Evolutionary conservation across 2,797 vertebrate genomes (phyloP).

Genomic region (Adrianichthys oophorus): DNA sequence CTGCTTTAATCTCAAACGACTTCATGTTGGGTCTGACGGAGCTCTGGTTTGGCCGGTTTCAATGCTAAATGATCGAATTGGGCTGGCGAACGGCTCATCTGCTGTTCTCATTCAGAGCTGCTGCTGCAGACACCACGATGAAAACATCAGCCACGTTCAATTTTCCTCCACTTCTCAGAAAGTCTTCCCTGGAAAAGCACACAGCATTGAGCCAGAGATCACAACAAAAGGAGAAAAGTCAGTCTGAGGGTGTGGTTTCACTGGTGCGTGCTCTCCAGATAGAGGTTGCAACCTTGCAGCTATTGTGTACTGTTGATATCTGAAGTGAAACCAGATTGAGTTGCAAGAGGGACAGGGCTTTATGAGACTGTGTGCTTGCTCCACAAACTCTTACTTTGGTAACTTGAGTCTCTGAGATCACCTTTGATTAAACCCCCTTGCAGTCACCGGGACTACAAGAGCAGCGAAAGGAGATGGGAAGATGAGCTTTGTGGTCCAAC

Average conservation of each 20-base stretch:
- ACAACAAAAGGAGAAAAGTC: conserved; percentile 43
- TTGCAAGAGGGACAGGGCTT: conserved; percentile 40
- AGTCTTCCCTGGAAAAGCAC: conserved; percentile 48
- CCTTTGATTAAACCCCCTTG: conserved; percentile 46
- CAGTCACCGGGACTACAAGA: conserved; percentile 55
- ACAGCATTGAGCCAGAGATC: conserved; percentile 29
- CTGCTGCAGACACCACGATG: conserved; percentile 46
- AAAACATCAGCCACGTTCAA: conserved; percentile 40
- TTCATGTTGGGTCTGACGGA: conserved; percentile 23
- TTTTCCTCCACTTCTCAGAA: conserved; percentile 61
- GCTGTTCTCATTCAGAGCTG: conserved; percentile 52
- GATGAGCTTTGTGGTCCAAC: conserved; percentile 51
- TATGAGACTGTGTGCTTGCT: conserved; percentile 40
- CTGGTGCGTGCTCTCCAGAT: conserved; percentile 24
- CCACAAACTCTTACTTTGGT: conserved; percentile 48
- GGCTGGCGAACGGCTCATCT: conserved; percentile 47
- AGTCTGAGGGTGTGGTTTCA: conserved; percentile 49
- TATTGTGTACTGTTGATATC: conserved; percentile 54
- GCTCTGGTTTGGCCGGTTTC: conserved; percentile 36
- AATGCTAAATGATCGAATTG: conserved; percentile 31
- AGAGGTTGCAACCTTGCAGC: conserved; percentile 56
- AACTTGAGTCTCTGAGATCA: conserved; percentile 58
- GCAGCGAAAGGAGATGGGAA: conserved; percentile 52
- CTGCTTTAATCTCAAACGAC: conserved; percentile 24
- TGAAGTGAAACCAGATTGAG: conserved; percentile 48